phyloP scores from a whole-genome alignment of 2,113 vertebrate species.

The Sebastes schlegelii region DNA sequence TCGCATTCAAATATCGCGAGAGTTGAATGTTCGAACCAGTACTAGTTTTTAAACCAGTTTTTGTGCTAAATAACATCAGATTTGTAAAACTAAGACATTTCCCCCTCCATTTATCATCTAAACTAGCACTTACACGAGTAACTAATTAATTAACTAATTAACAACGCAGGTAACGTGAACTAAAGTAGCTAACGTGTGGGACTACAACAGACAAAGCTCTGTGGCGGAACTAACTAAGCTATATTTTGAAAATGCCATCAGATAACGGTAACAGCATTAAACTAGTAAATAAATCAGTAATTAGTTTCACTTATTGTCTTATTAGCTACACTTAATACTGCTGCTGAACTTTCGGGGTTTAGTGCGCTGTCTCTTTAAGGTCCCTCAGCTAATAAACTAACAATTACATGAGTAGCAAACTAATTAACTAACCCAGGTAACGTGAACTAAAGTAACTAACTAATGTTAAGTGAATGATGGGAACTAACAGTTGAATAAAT shows the following conservation, averaged over 20 bases:
- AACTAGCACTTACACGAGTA: background rate
- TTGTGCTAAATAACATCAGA: too few relatives aligned
- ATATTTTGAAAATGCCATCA: background rate
- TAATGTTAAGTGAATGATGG: too few relatives aligned
- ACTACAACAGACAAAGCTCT: background rate
- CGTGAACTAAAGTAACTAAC: background rate
- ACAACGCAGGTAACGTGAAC: background rate
- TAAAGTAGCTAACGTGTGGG: background rate
- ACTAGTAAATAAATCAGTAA: background rate
- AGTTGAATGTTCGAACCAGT: background rate
- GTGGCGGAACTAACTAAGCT: background rate
- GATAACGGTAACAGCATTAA: background rate
- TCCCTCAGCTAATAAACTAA: constrained; percentile 49
- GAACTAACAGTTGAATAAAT: too few relatives aligned
- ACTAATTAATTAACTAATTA: background rate
- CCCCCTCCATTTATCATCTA: too few relatives aligned
- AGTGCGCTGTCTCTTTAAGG: constrained; percentile 87
- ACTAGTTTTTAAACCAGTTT: background rate
- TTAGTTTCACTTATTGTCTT: background rate
- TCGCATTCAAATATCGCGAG: background rate
- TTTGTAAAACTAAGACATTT: too few relatives aligned
- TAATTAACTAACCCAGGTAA: too few relatives aligned
- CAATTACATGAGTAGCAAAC: too few relatives aligned
- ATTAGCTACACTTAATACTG: too few relatives aligned
- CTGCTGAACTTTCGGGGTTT: background rate